Conservation (phyloP, 2,797 vertebrate species). For the Lepilemur septentrionalis region DNA sequence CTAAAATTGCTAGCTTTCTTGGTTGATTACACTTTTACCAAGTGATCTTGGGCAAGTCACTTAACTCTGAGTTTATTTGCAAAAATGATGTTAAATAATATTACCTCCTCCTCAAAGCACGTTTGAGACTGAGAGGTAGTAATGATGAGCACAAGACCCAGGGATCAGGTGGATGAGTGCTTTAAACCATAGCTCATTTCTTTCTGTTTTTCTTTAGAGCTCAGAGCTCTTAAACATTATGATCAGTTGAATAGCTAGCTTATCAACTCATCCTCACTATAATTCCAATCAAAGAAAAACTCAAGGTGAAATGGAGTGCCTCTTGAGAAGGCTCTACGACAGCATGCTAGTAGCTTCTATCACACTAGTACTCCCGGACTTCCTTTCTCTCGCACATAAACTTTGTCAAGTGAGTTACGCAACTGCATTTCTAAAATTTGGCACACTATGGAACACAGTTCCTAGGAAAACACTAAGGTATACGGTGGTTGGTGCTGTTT, state of each 20-base stretch:
- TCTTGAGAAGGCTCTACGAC: neutral
- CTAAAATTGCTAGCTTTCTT: neutral
- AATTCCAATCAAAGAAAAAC: neutral
- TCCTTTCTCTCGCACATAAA: neutral
- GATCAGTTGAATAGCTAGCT: neutral
- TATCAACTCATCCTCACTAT: neutral
- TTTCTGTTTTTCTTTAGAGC: neutral
- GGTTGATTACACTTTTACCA: neutral
- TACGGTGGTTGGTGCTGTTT: neutral
- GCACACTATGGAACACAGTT: neutral
- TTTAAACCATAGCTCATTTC: neutral
- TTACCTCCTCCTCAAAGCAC: neutral
- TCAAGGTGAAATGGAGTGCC: neutral
- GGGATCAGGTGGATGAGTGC: neutral
- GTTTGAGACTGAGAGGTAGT: neutral
- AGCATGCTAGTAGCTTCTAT: neutral
- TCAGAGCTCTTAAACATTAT: neutral
- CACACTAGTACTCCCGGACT: neutral
- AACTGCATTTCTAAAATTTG: slow-evolving; percentile 34
- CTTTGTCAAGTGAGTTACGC: neutral
- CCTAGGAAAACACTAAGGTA: neutral
- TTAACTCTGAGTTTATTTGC: neutral
- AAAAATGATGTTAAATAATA: slow-evolving; percentile 17
- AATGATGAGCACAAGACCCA: neutral
- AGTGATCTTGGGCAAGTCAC: neutral